Conservation (phyloP, 1,140 invertebrate genomes). For the Homarus americanus region DNA sequence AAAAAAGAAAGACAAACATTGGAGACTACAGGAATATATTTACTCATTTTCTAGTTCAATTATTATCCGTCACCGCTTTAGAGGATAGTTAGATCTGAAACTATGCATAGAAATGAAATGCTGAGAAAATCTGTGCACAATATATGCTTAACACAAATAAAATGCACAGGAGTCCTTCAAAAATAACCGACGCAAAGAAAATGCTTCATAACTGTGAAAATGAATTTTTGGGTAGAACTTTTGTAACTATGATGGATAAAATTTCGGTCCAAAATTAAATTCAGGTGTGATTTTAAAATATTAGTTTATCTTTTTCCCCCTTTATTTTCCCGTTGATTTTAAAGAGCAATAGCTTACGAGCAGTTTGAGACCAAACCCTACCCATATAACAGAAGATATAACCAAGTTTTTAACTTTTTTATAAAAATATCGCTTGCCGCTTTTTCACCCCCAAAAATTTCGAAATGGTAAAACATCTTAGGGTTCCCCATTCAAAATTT, state of each 20-base stretch:
- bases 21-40: no score
- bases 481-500: constrained; percentile 10
- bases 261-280: constrained; percentile 9
- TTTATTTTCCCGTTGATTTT: neutral
- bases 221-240: constrained; percentile 1
- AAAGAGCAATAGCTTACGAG: constrained; percentile 5
- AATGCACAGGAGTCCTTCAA: no score
- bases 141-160: no score
- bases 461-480: neutral
- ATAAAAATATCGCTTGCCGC: constrained; percentile 14
- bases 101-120: no score
- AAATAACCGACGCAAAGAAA: no score
- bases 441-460: constrained; percentile 15
- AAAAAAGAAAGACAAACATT: no score
- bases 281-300: neutral
- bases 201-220: no score
- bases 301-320: neutral
- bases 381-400: neutral
- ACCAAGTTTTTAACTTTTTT: neutral
- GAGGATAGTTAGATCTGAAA: no score
- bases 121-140: no score
- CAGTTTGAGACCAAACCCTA: neutral
- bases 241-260: constrained; percentile 6
- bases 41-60: no score
- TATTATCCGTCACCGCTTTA: no score